These are phyloP conservation scores for Rhorus exstirpatorius DNA, from an alignment of 2,888 invertebrate species.

Conservation along the genomic window DNA sequence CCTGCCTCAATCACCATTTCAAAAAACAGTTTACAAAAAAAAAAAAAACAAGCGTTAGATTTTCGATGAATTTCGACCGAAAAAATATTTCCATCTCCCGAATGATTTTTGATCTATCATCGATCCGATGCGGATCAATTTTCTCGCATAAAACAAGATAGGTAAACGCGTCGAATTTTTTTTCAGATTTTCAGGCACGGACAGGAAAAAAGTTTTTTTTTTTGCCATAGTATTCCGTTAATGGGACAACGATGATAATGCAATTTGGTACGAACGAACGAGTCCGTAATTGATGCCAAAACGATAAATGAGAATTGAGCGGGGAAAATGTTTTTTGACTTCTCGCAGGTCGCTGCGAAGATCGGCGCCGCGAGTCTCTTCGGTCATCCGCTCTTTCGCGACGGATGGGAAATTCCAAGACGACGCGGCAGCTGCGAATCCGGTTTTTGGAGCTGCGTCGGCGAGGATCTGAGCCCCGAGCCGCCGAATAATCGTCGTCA, in stretches of 20 bases:
- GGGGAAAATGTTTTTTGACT: conserved; percentile 64
- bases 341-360: conserved; percentile 83
- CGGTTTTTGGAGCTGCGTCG: conserved; percentile 95
- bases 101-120: too few relatives aligned
- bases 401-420: conserved; percentile 87
- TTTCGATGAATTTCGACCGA: too few relatives aligned
- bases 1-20: too few relatives aligned
- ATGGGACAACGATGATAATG: conserved; percentile 6
- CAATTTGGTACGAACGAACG: conserved; percentile 7
- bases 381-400: conserved; percentile 88
- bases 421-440: conserved; percentile 95
- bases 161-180: too few relatives aligned
- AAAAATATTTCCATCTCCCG: too few relatives aligned
- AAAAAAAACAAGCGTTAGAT: too few relatives aligned
- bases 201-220: too few relatives aligned
- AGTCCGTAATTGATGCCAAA: conserved; percentile 3
- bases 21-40: too few relatives aligned
- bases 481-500: conserved; percentile 84
- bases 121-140: too few relatives aligned
- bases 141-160: too few relatives aligned
- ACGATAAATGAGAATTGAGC: conserved; percentile 18
- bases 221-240: too few relatives aligned
- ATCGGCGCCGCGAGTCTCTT: conserved; percentile 88
- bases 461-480: conserved; percentile 90
- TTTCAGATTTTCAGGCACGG: too few relatives aligned